A percentile compares a stretch with the other conserved stretches of the same genome.
Evolutionary conservation across 2,113 vertebrate species (phyloP).

Genomic region (Serinus canaria): DNA sequence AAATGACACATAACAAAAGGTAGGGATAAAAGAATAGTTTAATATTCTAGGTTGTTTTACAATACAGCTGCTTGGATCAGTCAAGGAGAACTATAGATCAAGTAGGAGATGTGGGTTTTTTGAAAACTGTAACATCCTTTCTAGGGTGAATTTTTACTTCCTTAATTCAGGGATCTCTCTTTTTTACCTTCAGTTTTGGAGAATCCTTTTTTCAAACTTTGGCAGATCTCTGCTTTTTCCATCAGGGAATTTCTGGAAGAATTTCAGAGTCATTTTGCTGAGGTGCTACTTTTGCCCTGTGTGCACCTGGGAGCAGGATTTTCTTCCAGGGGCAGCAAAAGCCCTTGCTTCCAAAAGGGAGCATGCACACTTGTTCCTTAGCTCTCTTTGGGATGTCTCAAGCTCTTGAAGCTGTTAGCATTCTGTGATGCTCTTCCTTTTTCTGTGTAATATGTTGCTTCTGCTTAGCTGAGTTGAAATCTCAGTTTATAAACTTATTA

Average conservation of each 20-base stretch:
- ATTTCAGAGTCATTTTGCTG: background rate
- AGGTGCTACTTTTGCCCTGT: background rate
- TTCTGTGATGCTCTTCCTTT: background rate
- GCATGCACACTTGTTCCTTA: fast-evolving
- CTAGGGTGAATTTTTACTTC: background rate
- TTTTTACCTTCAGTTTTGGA: background rate
- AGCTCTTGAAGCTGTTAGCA: background rate
- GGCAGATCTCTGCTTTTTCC: fast-evolving
- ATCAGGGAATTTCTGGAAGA: background rate
- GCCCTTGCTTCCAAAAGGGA: background rate
- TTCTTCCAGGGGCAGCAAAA: background rate
- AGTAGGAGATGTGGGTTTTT: fast-evolving
- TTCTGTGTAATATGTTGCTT: background rate
- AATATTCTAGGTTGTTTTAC: background rate
- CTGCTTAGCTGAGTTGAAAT: background rate
- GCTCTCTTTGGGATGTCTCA: background rate
- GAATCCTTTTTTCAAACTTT: background rate
- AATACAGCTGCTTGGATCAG: background rate
- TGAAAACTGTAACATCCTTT: background rate
- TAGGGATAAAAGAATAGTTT: too few relatives aligned
- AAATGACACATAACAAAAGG: too few relatives aligned
- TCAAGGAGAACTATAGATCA: background rate
- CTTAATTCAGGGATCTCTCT: background rate
- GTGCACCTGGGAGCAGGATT: fast-evolving
- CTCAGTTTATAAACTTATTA: fast-evolving